These are phyloP conservation scores for Chiroxiphia lanceolata DNA, from an alignment of 2,797 vertebrate genomes.

Conservation along the genomic window DNA sequence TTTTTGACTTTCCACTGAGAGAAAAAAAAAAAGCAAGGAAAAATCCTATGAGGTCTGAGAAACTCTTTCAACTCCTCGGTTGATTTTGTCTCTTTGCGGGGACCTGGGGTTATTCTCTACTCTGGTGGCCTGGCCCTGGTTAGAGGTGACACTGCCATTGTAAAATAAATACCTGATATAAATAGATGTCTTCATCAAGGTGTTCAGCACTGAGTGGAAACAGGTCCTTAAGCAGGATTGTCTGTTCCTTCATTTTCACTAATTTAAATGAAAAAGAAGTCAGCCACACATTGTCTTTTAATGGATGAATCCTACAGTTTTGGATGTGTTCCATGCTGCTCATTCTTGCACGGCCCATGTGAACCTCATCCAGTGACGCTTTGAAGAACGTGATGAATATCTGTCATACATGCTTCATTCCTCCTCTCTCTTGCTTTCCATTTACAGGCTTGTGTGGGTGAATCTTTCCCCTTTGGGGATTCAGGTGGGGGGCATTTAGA, in stretches of 20 bases:
- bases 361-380: background rate
- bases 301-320: background rate
- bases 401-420: background rate
- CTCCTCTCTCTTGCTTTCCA: background rate
- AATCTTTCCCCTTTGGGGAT: background rate
- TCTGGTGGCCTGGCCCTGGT: background rate
- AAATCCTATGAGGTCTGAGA: background rate
- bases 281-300: background rate
- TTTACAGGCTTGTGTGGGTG: background rate
- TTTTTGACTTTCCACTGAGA: background rate
- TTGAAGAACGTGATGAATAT: background rate
- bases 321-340: background rate
- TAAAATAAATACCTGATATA: slow-evolving; percentile 5
- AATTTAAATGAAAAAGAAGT: background rate
- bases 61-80: background rate
- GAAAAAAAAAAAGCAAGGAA: background rate
- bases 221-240: background rate
- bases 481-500: background rate
- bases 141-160: background rate
- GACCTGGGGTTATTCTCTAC: background rate
- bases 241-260: background rate
- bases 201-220: background rate
- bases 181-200: background rate
- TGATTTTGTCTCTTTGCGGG: background rate
- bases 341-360: rapidly evolving